These are phyloP conservation scores for Ramphastos sulfuratus DNA, from an alignment of 2,113 vertebrate species.

Conservation along the genomic window DNA sequence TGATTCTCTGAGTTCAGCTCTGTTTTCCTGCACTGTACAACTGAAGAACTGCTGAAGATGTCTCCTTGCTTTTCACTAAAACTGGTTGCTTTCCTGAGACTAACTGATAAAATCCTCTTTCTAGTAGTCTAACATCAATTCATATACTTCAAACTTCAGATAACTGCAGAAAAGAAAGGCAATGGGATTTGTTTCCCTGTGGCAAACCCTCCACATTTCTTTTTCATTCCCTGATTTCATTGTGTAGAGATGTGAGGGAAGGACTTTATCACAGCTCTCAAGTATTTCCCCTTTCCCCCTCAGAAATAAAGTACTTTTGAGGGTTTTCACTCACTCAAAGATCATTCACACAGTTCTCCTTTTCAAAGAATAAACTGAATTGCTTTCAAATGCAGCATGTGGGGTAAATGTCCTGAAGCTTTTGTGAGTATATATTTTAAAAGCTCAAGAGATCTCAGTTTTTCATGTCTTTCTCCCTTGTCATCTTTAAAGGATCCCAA, in stretches of 20 bases:
- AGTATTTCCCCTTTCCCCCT: background rate
- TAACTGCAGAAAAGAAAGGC: background rate
- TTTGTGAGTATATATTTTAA: background rate
- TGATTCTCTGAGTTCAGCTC: background rate
- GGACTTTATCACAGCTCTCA: background rate
- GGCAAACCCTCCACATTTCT: background rate
- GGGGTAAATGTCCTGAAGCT: background rate
- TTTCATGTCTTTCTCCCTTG: background rate
- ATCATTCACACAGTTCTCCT: background rate
- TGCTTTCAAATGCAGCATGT: background rate
- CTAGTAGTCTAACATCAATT: background rate
- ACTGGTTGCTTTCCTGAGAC: background rate
- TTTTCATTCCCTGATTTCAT: background rate
- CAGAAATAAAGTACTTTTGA: background rate
- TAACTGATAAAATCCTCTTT: background rate
- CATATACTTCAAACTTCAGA: background rate
- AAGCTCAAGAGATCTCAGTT: background rate
- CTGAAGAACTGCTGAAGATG: background rate
- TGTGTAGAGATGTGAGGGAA: background rate
- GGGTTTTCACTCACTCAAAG: background rate
- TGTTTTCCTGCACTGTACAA: background rate
- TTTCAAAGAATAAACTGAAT: background rate
- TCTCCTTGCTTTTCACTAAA: background rate
- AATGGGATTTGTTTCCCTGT: background rate
- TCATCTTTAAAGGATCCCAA: background rate